A percentile compares a stretch with the other conserved stretches of the same genome.
These are phyloP conservation scores for Syrista parreyssii DNA, from an alignment of 2,888 invertebrate genomes.

Conservation along the genomic window DNA sequence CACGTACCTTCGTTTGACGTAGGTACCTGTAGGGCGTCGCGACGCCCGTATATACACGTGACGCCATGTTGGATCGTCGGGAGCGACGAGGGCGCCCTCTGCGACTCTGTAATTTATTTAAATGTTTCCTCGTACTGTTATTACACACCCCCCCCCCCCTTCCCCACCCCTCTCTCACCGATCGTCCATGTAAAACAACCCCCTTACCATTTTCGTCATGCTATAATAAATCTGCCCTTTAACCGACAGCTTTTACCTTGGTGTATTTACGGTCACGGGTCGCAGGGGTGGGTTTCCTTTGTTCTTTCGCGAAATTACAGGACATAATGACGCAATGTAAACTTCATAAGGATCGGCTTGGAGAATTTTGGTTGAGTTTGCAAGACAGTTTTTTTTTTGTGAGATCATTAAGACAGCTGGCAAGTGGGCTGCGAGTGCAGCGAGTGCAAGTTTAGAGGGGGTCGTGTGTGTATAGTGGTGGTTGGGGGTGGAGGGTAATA, in stretches of 20 bases:
- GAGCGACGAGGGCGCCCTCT: constrained; percentile 28
- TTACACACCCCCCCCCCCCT: neutral
- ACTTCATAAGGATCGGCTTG: neutral
- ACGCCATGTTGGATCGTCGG: constrained; percentile 38
- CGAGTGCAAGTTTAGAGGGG: neutral
- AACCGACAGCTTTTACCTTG: neutral
- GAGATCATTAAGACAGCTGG: neutral
- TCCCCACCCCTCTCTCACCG: no score
- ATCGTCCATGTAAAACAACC: neutral
- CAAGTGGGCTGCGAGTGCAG: no score
- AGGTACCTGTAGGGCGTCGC: neutral
- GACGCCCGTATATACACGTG: constrained; percentile 6
- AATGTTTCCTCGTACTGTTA: constrained; percentile 11
- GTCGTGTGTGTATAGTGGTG: neutral
- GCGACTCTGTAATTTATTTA: constrained; percentile 40
- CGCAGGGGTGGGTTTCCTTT: neutral
- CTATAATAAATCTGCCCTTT: neutral
- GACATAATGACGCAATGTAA: neutral
- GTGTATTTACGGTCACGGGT: neutral
- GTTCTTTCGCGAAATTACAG: neutral
- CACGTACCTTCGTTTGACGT: neutral
- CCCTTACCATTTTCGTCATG: neutral
- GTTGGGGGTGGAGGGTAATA: neutral
- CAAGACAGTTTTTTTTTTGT: neutral
- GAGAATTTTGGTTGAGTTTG: neutral